These are phyloP conservation scores for Nephila pilipes DNA, from an alignment of 1,140 invertebrate species.

Conservation along the genomic window DNA sequence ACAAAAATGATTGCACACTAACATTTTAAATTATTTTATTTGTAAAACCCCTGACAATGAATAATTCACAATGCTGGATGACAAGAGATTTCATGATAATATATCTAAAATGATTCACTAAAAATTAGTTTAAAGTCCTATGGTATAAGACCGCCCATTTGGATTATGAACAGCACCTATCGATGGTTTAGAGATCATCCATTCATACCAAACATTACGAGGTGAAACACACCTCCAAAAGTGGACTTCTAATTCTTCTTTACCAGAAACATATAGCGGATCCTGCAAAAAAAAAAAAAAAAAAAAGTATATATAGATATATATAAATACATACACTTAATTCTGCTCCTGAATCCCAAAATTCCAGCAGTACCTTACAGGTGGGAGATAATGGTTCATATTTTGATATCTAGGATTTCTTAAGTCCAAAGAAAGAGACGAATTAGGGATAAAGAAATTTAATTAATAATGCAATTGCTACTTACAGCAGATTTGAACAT, in stretches of 20 bases:
- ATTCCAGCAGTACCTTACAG: too few relatives aligned
- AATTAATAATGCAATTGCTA: too few relatives aligned
- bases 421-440: too few relatives aligned
- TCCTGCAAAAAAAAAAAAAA: constrained; percentile 83
- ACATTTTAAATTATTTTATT: constrained; percentile 4
- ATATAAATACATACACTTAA: too few relatives aligned
- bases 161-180: constrained; percentile 89
- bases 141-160: constrained; percentile 89
- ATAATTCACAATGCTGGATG: constrained; percentile 26
- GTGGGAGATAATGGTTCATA: too few relatives aligned
- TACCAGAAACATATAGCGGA: constrained; percentile 87
- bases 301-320: too few relatives aligned
- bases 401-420: too few relatives aligned
- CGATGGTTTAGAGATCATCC: constrained; percentile 89
- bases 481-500: too few relatives aligned
- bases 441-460: too few relatives aligned
- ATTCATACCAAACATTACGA: constrained; percentile 98
- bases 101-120: neutral
- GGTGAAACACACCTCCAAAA: constrained; percentile 90
- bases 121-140: constrained; percentile 81
- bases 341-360: too few relatives aligned
- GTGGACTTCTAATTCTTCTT: constrained; percentile 88
- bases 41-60: constrained; percentile 9
- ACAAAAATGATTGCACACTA: too few relatives aligned
- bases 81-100: constrained; percentile 4